Evolutionary conservation across 2,888 invertebrate genomes (phyloP), one percentile per base, ranked within the genome.

Genomic region (Diarsia mendica): DNA sequence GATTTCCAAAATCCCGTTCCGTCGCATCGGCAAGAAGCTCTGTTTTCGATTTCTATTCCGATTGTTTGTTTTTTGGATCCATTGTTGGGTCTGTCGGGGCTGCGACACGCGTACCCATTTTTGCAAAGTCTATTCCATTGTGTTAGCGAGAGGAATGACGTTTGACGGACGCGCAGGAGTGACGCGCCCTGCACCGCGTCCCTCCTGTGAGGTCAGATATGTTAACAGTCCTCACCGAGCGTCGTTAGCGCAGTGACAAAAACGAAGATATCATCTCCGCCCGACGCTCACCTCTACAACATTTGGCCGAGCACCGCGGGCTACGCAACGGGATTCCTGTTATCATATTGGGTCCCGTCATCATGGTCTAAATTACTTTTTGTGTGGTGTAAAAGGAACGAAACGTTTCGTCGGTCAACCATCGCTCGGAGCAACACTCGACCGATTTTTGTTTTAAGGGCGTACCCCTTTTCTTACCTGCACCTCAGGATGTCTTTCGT

Each of bases 1-100:
- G 96, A 96, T 96, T 95, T 95, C 94, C 95, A 94, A 96, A 96
- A 96, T 96, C 96, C 96, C 95, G 96, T 96, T 96, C 91, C 86
- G 92, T 93, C 91, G 95, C 94, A 93, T 93, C 93, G 91, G 91
- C 93, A 95, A 95, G 94, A 95, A 94, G 93, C 93, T 94, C 93
- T 94, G 95, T 96, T 96, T 96, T 96, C 95, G 95, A 95, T 96
- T 96, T 96, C 95, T 95, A 95, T 95, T 94, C 77, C 91, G 93
- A 95, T 94, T 95, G 96, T 96, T 96, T 95, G 95, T 95, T 96
- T 96, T 94, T 95, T 95, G 90, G 87, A 85, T 87, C 93, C 94
- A 95, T 96, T 96, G 96, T 96, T 93, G 92, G 89, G 89, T 89
- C 90, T 88, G 93, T 91, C 92, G 93, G 88, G 91, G 91, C 91